These are phyloP conservation scores for Octomys mimax DNA, from an alignment of 2,797 vertebrate species.

Conservation along the genomic window DNA sequence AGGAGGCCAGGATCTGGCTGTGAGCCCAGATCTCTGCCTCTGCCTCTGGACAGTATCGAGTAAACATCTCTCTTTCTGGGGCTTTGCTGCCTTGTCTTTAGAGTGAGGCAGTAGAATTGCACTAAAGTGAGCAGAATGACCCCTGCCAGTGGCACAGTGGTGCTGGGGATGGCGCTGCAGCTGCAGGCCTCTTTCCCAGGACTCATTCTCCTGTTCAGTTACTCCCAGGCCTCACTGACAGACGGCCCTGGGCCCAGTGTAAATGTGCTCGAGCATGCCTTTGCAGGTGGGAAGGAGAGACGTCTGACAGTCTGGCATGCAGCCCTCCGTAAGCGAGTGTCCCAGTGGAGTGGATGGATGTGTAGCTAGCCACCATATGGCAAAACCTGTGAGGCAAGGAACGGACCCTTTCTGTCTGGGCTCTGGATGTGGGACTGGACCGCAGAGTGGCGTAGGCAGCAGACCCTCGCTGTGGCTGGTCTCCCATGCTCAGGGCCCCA, in stretches of 20 bases:
- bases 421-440: neutral
- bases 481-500: neutral
- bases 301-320: neutral
- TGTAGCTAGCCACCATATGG: too few relatives aligned
- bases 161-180: neutral
- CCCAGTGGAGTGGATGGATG: neutral
- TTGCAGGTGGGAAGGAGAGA: neutral
- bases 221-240: neutral
- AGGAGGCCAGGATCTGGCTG: neutral
- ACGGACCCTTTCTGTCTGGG: neutral
- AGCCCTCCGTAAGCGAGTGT: neutral
- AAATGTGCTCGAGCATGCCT: accelerated
- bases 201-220: neutral
- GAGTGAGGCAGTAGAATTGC: neutral
- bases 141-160: neutral
- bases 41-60: neutral
- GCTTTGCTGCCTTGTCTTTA: constrained; percentile 23
- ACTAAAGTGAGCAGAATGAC: neutral
- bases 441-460: accelerated
- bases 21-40: constrained; percentile 45
- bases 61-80: neutral
- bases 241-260: neutral
- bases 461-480: neutral
- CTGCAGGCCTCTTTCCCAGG: neutral
- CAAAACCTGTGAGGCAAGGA: neutral